Conservation (phyloP, 1,140 invertebrate genomes). For the Rhynchophorus ferrugineus region DNA sequence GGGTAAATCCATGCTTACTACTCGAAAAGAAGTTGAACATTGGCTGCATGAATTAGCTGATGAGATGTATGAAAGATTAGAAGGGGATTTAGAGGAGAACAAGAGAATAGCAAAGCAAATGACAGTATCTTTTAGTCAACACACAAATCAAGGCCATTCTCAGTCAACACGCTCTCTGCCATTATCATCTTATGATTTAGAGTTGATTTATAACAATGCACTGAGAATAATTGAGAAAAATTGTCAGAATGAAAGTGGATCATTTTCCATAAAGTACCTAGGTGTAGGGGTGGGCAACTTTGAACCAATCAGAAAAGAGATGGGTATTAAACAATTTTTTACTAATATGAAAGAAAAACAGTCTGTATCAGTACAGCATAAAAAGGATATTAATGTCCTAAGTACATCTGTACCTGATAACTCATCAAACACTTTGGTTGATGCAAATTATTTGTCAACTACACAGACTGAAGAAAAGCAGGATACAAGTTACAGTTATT, state of each 20-base stretch:
- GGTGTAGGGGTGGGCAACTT: constrained; percentile 71
- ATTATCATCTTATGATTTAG: constrained; percentile 50
- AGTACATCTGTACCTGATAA: constrained; percentile 1
- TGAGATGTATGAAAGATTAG: constrained; percentile 80
- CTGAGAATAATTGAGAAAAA: constrained; percentile 54
- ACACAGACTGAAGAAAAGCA: constrained; percentile 24
- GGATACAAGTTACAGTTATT: constrained; percentile 11
- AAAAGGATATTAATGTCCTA: not conserved
- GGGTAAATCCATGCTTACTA: constrained; percentile 68
- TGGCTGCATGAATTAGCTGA: constrained; percentile 75
- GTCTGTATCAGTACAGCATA: not conserved
- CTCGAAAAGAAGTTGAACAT: constrained; percentile 62
- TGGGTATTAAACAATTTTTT: constrained; percentile 55
- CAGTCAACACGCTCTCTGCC: constrained; percentile 52
- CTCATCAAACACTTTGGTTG: constrained; percentile 11
- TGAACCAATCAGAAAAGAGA: constrained; percentile 53
- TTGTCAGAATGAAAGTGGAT: constrained; percentile 40
- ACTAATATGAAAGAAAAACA: constrained; percentile 28
- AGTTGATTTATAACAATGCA: constrained; percentile 51
- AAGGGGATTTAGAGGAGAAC: constrained; percentile 68
- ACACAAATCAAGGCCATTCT: constrained; percentile 50
- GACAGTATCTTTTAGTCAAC: constrained; percentile 51
- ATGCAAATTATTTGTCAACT: constrained; percentile 25
- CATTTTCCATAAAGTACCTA: constrained; percentile 53
- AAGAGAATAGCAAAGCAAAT: constrained; percentile 60